Base-by-base conservation (phyloP, 2,888 invertebrate species). In the Melanargia galathea region DNA sequence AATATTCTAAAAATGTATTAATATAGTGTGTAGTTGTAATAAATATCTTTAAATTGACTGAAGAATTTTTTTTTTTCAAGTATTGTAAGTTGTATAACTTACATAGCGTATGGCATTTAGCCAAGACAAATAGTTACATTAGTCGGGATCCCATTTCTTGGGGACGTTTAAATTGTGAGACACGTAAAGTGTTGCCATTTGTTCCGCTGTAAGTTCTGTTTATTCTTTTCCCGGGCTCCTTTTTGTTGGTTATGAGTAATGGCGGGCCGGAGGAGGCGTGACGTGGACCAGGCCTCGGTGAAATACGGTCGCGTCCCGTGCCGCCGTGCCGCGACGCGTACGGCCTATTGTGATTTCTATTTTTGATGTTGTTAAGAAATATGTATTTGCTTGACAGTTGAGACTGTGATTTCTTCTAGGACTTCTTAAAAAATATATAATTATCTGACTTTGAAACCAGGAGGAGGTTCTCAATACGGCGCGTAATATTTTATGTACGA, bases 101-200 rank as follows among this genome's bases (percentile, higher is more conserved):
- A 46, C 30, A 43, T 54, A 62, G 8, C 62, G 82, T 79, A 82
- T 79, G 75, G 76, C 82, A 84, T 82, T 82, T 83, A 78, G 75
- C 71, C 68, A 73, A 82, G 84, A 86, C 82, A 79, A 78, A 86
- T 86, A 82, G 83, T 70, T 78, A 81, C 87, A 83, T 84, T 87
- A 86, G 79, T 78, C 80, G 77, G 80, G 81, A 82, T 82, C 79
- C 83, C 83, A 84, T 84, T 82, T 84, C 81, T 80, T 78, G 71
- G 75, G 78, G 79, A 78, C 83, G 78, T 84, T 87, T 85, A 84
- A 84, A 83, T 86, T 85, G 84, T 82, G 83, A 81, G 82, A 81
- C 83, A 83, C 84, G 82, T 85, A 87, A 83, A 87, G 87, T 86
- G 87, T 84, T 81, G 75, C 82, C 81, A 87, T 88, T 87, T 87